Percentiles rank a stretch among this genome's conserved stretches.
These are phyloP conservation scores for Montipora capitata DNA, from an alignment of 92 coral and sea anemone genomes.

Conservation along the genomic window DNA sequence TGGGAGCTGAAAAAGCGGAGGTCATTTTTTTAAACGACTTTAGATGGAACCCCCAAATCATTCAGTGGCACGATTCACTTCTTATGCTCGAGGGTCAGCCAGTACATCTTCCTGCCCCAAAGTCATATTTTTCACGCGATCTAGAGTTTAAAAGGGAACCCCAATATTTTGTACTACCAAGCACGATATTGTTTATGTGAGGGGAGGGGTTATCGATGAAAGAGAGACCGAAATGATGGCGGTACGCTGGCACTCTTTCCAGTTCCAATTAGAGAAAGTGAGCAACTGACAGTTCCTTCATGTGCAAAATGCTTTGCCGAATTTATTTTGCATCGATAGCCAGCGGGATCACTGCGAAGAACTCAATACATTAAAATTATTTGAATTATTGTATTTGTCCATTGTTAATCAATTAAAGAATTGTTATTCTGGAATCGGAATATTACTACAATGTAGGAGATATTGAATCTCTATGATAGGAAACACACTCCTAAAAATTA, in stretches of 20 bases:
- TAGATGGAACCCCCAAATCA: constrained; percentile 52
- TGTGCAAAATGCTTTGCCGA: constrained; percentile 9
- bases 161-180: constrained; percentile 1
- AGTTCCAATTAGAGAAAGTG: too few species aligned
- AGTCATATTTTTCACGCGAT: background rate
- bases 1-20: constrained; percentile 26
- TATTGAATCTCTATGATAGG: too few species aligned
- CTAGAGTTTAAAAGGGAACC: background rate
- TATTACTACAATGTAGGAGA: too few species aligned
- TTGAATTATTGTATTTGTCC: background rate
- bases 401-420: too few species aligned
- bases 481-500: too few species aligned
- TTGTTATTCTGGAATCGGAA: too few species aligned
- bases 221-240: too few species aligned
- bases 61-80: constrained; percentile 6
- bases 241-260: too few species aligned
- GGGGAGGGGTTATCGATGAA: too few species aligned
- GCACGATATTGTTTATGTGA: too few species aligned
- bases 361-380: background rate
- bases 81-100: constrained; percentile 18
- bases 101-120: constrained; percentile 14
- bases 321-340: background rate
- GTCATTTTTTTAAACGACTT: constrained; percentile 41
- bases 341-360: too few species aligned
- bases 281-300: background rate